Evolutionary conservation across 1,140 invertebrate species (phyloP).

Genomic region (Drosophila rhopaloa): DNA sequence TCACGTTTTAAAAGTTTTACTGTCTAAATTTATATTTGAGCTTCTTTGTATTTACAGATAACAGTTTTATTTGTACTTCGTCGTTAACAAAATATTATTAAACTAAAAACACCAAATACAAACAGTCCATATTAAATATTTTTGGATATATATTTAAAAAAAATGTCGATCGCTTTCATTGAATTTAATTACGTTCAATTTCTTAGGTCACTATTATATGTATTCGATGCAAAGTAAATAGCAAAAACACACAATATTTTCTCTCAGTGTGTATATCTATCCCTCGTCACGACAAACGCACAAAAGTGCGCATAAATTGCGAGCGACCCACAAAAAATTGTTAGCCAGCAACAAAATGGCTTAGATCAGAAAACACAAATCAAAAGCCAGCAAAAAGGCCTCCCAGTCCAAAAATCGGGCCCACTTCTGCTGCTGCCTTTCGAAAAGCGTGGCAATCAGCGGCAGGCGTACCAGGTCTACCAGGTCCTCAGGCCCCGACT

Average conservation of each 20-base stretch:
- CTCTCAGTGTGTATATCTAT: slow-evolving; percentile 2
- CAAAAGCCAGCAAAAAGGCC: slow-evolving; percentile 31
- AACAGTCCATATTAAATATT: too few relatives aligned
- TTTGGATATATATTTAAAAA: too few relatives aligned
- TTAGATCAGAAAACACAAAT: slow-evolving; percentile 45
- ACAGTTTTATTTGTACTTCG: too few relatives aligned
- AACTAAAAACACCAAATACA: too few relatives aligned
- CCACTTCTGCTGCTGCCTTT: slow-evolving; percentile 28
- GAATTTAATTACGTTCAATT: too few relatives aligned
- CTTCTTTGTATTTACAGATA: too few relatives aligned
- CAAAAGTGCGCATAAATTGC: slow-evolving; percentile 50
- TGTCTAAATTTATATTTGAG: too few relatives aligned
- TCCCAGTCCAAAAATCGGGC: slow-evolving; percentile 14
- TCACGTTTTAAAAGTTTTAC: too few relatives aligned
- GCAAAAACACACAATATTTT: not conserved
- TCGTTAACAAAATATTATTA: too few relatives aligned
- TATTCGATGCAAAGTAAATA: too few relatives aligned
- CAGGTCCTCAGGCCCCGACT: slow-evolving; percentile 14
- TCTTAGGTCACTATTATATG: too few relatives aligned
- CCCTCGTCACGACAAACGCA: slow-evolving; percentile 50
- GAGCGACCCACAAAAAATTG: slow-evolving; percentile 31
- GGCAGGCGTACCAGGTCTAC: not conserved
- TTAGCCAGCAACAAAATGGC: slow-evolving; percentile 30
- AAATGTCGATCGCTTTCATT: too few relatives aligned
- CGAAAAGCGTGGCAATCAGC: slow-evolving; percentile 22